Percentiles rank a stretch among this genome's conserved stretches.
Conservation (phyloP, 2,113 vertebrate species). For the Plestiodon gilberti region DNA sequence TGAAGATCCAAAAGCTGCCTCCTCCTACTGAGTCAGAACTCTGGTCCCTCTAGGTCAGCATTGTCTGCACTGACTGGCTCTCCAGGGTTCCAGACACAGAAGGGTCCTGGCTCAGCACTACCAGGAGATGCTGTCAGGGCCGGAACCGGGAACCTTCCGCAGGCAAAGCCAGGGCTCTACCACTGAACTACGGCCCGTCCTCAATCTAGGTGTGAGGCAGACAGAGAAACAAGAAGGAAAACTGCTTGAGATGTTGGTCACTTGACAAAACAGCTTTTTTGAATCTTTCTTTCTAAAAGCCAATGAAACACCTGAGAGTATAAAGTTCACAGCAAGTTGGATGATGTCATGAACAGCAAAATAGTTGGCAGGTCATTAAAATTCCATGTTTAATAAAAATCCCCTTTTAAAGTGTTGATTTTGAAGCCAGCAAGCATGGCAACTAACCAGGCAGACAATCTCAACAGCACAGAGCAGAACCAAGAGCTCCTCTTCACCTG, state of each 20-base stretch:
- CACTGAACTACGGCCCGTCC: too few relatives aligned
- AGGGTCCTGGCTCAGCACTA: too few relatives aligned
- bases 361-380: not conserved
- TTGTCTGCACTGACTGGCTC: too few relatives aligned
- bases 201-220: too few relatives aligned
- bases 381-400: constrained; percentile 1
- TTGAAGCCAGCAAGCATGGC: not conserved
- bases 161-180: too few relatives aligned
- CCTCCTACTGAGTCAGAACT: not conserved
- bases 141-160: too few relatives aligned
- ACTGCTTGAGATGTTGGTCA: too few relatives aligned
- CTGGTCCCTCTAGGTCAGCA: too few relatives aligned
- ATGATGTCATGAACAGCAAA: not conserved
- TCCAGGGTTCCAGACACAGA: too few relatives aligned
- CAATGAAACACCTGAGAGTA: not conserved
- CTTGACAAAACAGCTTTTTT: not conserved
- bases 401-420: not conserved
- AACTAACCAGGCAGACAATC: not conserved
- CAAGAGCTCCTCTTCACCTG: too few relatives aligned
- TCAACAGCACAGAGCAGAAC: not conserved
- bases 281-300: not conserved
- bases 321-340: not conserved
- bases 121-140: too few relatives aligned
- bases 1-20: not conserved
- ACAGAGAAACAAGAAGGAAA: not conserved